Base-by-base conservation (phyloP, 2,797 vertebrate species). In the Apogon hyalosoma region DNA sequence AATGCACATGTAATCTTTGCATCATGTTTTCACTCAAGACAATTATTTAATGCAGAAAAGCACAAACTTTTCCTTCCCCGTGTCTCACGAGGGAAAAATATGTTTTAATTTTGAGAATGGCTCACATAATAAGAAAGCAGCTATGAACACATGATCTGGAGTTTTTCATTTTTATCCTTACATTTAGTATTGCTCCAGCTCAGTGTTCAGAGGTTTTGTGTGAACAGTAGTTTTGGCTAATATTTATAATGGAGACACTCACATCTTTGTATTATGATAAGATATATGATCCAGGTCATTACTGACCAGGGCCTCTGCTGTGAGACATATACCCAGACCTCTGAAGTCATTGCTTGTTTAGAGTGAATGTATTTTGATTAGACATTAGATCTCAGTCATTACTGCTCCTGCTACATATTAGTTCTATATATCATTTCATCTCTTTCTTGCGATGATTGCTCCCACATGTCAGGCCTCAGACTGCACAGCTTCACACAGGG, bases 281-380 rank as follows among this genome's bases (percentile, higher is more conserved):
- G 70, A 75, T 46, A 79, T 65, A 10, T 61, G 70, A 87, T 80
- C 69, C 31, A 8, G 10, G 71, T 67, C 72, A 51, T 76, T 82
- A 74, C 47, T 61, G 60, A 71, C 49, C 66, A 48, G 24, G 46
- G 60, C 65, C 21, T 79, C n/a, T 10, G 2, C 64, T 72, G 48
- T 15, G 53, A 76, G 55, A 60, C 54, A 11, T 12, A n/a, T 14
- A 79, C 59, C 6, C 46, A 36, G 38, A 49, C 39, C 66, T 56
- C 56, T 83, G 57, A 87, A 58, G 70, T 71, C 68, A 48, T 55
- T 41, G 42, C 73, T 63, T 57, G 66, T 76, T 48, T 67, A 79
- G 69, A 68, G 58, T 78, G 64, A 81, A 58, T 62, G 60, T 87
- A 83, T 89, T 92, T 88, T 81, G 81, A 86, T 89, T 87, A 51